These are phyloP conservation scores for Gouania willdenowi DNA, from an alignment of 2,797 vertebrate genomes.

Conservation along the genomic window DNA sequence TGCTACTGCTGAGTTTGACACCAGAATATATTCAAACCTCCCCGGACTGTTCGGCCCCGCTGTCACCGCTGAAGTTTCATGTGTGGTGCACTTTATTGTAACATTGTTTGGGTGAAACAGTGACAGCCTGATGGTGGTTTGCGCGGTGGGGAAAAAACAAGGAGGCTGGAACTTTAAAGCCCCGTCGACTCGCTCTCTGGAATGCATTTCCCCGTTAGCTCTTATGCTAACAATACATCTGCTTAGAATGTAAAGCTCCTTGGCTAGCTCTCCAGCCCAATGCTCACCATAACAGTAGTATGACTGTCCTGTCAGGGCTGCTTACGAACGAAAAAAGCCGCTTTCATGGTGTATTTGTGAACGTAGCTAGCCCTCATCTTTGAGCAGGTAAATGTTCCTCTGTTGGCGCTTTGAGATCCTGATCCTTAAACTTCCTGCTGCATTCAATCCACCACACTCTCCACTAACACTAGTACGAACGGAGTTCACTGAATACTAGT, in stretches of 20 bases:
- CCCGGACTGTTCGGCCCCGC: not conserved
- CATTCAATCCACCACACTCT: no score
- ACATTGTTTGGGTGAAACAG: not conserved
- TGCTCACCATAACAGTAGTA: not conserved
- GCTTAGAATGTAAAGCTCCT: conserved; percentile 36
- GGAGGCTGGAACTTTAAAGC: conserved; percentile 58
- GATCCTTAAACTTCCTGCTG: no score
- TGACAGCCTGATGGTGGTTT: not conserved
- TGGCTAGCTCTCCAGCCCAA: conserved; percentile 29
- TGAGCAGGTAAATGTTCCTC: no score
- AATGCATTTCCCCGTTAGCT: conserved; percentile 52
- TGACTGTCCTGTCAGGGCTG: conserved; percentile 1
- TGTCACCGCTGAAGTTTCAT: not conserved
- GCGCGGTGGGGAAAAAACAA: not conserved
- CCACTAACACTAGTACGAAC: no score
- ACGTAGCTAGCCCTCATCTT: no score
- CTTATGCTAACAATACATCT: conserved; percentile 58
- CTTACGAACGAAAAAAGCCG: no score
- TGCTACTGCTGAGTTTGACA: conserved; percentile 42
- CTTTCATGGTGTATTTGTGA: no score
- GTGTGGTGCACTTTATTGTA: not conserved
- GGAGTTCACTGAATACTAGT: no score
- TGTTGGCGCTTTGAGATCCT: no score
- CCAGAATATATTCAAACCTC: conserved; percentile 18
- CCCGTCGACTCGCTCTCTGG: conserved; percentile 34